Evolutionary conservation across 2,888 invertebrate genomes (phyloP), one percentile per base, ranked within the genome.

Genomic region (Opisthograptis luteolata): DNA sequence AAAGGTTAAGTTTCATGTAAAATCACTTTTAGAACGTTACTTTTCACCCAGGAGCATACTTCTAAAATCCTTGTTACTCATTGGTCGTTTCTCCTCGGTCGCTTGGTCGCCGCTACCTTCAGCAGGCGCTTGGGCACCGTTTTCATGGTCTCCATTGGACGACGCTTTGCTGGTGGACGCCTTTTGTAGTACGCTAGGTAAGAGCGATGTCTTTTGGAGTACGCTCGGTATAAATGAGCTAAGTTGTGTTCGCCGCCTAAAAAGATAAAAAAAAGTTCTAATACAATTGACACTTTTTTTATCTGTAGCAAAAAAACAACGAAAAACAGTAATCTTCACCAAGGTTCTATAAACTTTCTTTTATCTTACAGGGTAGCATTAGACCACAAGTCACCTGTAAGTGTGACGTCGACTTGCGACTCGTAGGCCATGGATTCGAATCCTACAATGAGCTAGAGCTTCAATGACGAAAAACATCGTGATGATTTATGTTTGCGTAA

Each of bases 31-130:
- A 24, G 3, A 15, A 7, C 25, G 30, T 36, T 41, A 55, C 27
- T 63, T 77, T 75, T 61, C 84, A 76, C 44, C 82, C 76, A 93
- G 83, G 51, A 93, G 77, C 84, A 93, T 76, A 56, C 78, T 87
- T 64, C 92, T 83, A 59, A 93, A 93, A 70, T 93, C 93, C 44
- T 79, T 84, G 75, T 93, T 93, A 61, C 77, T 87, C 60, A 92
- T 76, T 12, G 86, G 77, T 41, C 67, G 71, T 31, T 79, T 77
- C 15, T 66, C 59, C 13, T 20, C 40, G n/a, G 10, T 32, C 15
- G 37, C 24, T 12, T 28, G 15, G 6, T 72, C 70, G 9, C 66
- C 14, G 55, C 42, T 63, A 10, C 22, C 12, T 15, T 7, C 5
- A 5, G 19, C 2, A 9, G 9, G 15, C 6, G 12, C 10, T 5